Conservation (phyloP, 2,888 invertebrate genomes). For the Drosophila tanythrix region DNA sequence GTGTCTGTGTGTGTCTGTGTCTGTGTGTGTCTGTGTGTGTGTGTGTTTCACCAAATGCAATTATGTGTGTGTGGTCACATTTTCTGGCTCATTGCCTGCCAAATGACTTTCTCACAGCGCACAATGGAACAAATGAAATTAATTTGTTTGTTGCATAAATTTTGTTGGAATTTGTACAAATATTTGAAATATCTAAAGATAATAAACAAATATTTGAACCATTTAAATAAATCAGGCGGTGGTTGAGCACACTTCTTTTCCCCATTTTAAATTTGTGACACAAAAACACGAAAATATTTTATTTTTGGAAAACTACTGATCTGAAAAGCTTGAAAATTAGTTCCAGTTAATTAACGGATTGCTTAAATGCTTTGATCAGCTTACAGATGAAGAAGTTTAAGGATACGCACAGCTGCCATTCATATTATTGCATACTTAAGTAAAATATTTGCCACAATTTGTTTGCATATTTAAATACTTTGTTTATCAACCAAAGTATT, state of each 20-base stretch:
- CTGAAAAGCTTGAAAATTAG: not conserved
- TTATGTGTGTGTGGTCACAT: conserved; percentile 49
- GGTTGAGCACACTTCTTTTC: not conserved
- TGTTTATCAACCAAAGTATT: not conserved
- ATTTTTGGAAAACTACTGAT: not conserved
- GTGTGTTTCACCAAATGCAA: conserved; percentile 57
- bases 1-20: conserved; percentile 4
- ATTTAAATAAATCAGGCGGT: not conserved
- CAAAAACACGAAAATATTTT: not conserved
- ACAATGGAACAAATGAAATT: not conserved
- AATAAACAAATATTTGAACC: not conserved
- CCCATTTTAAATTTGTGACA: not conserved
- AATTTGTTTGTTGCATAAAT: not conserved
- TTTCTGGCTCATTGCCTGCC: conserved; percentile 49
- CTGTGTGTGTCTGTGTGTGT: conserved; percentile 18
- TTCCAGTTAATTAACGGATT: not conserved
- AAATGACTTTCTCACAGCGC: not conserved
- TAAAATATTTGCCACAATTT: not conserved
- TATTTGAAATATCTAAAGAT: not conserved
- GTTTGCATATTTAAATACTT: not conserved
- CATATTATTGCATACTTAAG: not conserved
- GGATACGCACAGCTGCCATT: not conserved
- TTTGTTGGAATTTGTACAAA: not conserved
- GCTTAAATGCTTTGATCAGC: not conserved
- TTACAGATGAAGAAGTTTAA: not conserved